Percentiles rank a stretch among this genome's conserved stretches.
These are phyloP conservation scores for Macropis europaea DNA, from an alignment of 2,888 invertebrate genomes.

Conservation along the genomic window DNA sequence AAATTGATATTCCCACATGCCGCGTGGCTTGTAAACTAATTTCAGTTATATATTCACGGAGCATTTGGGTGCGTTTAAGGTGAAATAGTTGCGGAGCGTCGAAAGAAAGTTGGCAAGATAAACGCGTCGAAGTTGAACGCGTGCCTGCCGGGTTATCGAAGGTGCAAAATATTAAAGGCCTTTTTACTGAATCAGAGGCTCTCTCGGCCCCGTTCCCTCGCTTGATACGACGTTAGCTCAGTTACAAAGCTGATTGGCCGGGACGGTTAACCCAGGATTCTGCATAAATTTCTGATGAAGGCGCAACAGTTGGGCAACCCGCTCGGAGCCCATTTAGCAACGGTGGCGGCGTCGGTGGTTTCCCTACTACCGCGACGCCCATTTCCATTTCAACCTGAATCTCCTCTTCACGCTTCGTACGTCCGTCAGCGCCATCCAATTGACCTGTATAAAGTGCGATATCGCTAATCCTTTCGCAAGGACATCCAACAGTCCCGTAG, in stretches of 20 bases:
- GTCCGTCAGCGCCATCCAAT: slow-evolving; percentile 52
- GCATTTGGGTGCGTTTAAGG: too few species aligned
- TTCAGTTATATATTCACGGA: too few species aligned
- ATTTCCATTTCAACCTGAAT: slow-evolving; percentile 64
- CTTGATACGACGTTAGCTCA: slow-evolving; percentile 60
- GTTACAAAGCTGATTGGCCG: slow-evolving; percentile 72
- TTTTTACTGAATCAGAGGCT: slow-evolving; percentile 64
- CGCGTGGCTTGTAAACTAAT: too few species aligned
- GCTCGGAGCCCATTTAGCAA: slow-evolving; percentile 67
- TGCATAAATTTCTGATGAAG: slow-evolving; percentile 76
- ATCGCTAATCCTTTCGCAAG: slow-evolving; percentile 45
- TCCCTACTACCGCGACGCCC: slow-evolving; percentile 48
- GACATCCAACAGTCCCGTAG: slow-evolving; percentile 6
- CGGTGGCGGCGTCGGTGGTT: slow-evolving; percentile 54
- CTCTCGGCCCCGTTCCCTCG: slow-evolving; percentile 44
- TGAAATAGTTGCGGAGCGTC: too few species aligned
- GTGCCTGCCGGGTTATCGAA: not conserved
- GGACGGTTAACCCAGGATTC: slow-evolving; percentile 71
- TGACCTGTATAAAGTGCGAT: slow-evolving; percentile 52
- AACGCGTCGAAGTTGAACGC: slow-evolving; percentile 1
- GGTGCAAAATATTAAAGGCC: slow-evolving; percentile 67
- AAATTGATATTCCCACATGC: too few species aligned
- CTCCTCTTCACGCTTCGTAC: slow-evolving; percentile 57
- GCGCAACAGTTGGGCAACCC: slow-evolving; percentile 76
- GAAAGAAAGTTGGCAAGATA: too few species aligned